Conservation (phyloP, 2,113 vertebrate species). For the Dromas ardeola region DNA sequence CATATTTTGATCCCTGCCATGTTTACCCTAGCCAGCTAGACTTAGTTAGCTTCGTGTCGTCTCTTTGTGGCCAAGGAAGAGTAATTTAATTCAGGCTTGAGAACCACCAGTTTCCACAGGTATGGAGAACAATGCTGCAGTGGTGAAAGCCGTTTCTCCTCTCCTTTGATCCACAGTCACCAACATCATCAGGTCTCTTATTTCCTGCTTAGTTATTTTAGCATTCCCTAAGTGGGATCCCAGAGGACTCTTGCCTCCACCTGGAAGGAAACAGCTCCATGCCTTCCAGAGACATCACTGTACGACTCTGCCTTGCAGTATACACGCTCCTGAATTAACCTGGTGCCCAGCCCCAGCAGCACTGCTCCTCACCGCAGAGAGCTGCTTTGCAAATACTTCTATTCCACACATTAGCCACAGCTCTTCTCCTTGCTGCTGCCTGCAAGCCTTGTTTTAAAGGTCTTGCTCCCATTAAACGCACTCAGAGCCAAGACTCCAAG, state of each 20-base stretch:
- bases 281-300: neutral
- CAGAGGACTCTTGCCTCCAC: neutral
- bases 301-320: neutral
- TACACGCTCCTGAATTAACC: neutral
- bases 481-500: neutral
- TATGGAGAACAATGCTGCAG: neutral
- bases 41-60: neutral
- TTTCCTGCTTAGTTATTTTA: neutral
- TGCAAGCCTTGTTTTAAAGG: neutral
- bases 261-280: neutral
- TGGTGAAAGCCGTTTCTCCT: neutral
- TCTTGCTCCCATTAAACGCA: neutral
- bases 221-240: neutral
- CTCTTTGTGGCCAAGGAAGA: neutral
- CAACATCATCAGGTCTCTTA: neutral
- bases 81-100: neutral
- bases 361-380: neutral
- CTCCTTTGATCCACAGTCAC: neutral
- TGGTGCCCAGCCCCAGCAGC: neutral
- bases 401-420: neutral
- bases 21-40: neutral
- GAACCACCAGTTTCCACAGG: neutral
- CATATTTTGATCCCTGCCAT: neutral
- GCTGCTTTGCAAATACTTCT: conserved; percentile 12
- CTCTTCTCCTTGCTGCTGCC: neutral